Evolutionary conservation across 2,113 vertebrate genomes (phyloP).

Genomic region (Triplophysa siluroides): DNA sequence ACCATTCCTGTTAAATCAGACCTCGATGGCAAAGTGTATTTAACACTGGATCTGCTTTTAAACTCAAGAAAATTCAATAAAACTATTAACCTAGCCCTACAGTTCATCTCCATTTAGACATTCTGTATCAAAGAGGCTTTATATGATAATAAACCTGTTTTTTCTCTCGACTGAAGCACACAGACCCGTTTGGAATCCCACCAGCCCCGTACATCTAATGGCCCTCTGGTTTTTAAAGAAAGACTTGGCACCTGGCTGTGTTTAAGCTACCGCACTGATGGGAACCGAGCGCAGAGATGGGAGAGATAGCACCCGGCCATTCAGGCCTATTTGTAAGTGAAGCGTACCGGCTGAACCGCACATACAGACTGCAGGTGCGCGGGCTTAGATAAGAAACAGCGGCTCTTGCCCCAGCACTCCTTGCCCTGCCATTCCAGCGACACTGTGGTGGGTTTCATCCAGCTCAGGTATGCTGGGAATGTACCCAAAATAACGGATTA

Average conservation of each 20-base stretch:
- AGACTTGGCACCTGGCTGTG: conserved; percentile 39
- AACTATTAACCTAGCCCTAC: neutral
- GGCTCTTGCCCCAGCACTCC: conserved; percentile 30
- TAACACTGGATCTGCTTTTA: neutral
- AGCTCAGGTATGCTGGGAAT: conserved; percentile 48
- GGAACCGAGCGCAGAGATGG: conserved; percentile 44
- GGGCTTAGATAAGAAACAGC: conserved; percentile 43
- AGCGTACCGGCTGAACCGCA: conserved; percentile 32
- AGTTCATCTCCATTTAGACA: neutral
- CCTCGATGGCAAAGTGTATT: neutral
- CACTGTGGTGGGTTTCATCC: conserved; percentile 10
- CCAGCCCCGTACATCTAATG: conserved; percentile 3
- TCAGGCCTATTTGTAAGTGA: conserved; percentile 35
- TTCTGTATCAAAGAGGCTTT: neutral
- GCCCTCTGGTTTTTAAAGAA: conserved; percentile 6
- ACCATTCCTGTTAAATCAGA: conserved; percentile 2
- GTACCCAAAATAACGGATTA: conserved; percentile 27
- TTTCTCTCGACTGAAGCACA: neutral
- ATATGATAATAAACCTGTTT: neutral
- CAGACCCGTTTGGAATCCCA: neutral
- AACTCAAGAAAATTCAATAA: no score
- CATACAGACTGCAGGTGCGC: conserved; percentile 47
- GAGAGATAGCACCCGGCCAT: conserved; percentile 45
- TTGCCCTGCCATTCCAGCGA: conserved; percentile 20
- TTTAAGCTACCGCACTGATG: conserved; percentile 30